Evolutionary conservation across 2,797 vertebrate genomes (phyloP).

Genomic region (Phaenicophaeus curvirostris): DNA sequence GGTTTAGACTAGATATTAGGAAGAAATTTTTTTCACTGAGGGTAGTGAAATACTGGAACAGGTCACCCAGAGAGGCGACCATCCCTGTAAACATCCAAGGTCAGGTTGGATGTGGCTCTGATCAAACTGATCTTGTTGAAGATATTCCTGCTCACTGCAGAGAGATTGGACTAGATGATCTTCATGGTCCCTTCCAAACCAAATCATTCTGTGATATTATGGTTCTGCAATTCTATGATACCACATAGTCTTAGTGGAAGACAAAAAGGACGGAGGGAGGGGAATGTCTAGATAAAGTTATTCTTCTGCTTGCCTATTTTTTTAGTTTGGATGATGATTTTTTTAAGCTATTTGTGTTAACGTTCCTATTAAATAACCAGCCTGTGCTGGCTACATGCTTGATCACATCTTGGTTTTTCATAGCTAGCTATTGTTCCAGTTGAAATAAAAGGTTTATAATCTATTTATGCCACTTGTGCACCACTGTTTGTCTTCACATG

Average conservation of each 20-base stretch:
- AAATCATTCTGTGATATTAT: too few relatives aligned
- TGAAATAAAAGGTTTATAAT: neutral
- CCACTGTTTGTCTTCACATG: neutral
- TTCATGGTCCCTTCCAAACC: too few relatives aligned
- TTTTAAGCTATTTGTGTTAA: neutral
- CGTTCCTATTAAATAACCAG: neutral
- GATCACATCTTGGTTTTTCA: neutral
- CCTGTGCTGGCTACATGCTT: neutral
- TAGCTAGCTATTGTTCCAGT: neutral
- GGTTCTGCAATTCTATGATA: too few relatives aligned
- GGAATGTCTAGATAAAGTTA: neutral
- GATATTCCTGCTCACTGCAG: too few relatives aligned
- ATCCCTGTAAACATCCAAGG: too few relatives aligned
- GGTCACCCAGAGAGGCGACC: too few relatives aligned
- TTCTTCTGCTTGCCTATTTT: neutral
- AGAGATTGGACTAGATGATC: too few relatives aligned
- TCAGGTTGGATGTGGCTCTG: too few relatives aligned
- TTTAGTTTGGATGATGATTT: neutral
- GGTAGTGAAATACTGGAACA: too few relatives aligned
- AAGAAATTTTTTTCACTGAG: too few relatives aligned
- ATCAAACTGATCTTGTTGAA: too few relatives aligned
- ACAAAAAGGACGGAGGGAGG: neutral
- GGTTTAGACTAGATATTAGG: too few relatives aligned
- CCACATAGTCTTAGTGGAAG: neutral
- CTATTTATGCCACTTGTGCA: neutral